Evolutionary conservation across 2,888 invertebrate genomes (phyloP).

Genomic region (Drosophila monieri): DNA sequence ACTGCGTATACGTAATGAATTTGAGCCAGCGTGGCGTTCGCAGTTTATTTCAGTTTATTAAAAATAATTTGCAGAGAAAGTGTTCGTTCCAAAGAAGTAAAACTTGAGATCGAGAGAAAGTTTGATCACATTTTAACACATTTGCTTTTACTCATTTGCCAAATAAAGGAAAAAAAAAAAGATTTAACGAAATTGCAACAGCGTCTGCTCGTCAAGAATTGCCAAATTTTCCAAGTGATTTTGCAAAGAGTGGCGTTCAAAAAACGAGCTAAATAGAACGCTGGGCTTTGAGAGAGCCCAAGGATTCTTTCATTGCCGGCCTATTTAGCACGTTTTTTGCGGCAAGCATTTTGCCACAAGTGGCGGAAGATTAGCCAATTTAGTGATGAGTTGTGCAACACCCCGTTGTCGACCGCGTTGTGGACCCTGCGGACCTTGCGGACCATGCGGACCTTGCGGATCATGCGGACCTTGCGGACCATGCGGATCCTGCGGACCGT

Average conservation of each 20-base stretch:
- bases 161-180: not conserved
- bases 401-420: constrained; percentile 38
- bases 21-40: too few species aligned
- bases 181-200: constrained; percentile 5
- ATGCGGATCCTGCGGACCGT: constrained; percentile 32
- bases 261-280: constrained; percentile 65
- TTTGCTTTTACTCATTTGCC: not conserved
- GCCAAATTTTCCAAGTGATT: constrained; percentile 9
- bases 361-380: not conserved
- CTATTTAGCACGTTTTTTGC: constrained; percentile 74
- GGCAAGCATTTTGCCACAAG: constrained; percentile 43
- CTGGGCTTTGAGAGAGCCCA: constrained; percentile 8
- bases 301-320: constrained; percentile 18
- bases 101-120: too few species aligned
- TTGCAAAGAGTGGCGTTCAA: constrained; percentile 45
- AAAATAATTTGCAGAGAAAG: too few species aligned
- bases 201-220: constrained; percentile 4
- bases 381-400: constrained; percentile 40
- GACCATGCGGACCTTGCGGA: constrained; percentile 41
- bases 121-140: not conserved
- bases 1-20: too few species aligned
- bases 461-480: constrained; percentile 51
- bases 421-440: constrained; percentile 40
- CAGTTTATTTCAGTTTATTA: too few species aligned
- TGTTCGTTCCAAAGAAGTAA: too few species aligned